These are phyloP conservation scores for Drosophila melanosoma DNA, from an alignment of 2,888 invertebrate species.

Conservation along the genomic window DNA sequence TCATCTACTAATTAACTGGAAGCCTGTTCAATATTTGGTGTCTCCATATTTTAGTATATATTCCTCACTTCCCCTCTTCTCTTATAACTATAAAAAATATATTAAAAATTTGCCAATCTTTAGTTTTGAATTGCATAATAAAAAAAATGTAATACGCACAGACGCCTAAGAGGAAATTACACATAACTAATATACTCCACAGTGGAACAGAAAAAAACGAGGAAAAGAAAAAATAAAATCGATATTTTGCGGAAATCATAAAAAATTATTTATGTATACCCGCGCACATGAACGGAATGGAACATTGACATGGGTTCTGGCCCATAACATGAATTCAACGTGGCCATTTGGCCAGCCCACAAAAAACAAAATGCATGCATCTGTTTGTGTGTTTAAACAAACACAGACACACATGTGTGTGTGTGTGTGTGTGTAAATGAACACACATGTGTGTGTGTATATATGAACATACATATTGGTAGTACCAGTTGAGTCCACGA, in stretches of 20 bases:
- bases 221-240: slow-evolving; percentile 64
- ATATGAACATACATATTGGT: slow-evolving; percentile 1
- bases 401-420: neutral
- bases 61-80: fast-evolving
- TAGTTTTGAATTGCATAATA: neutral
- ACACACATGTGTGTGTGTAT: neutral
- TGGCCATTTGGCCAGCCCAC: slow-evolving; percentile 28
- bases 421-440: neutral
- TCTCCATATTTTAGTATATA: neutral
- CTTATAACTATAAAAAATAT: neutral
- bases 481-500: neutral
- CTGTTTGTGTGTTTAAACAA: slow-evolving; percentile 2
- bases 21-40: neutral
- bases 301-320: slow-evolving; percentile 40
- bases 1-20: neutral
- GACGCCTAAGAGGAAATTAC: neutral
- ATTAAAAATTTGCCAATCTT: neutral
- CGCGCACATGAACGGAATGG: slow-evolving; percentile 48
- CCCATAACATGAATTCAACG: slow-evolving; percentile 40
- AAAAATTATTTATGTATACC: slow-evolving; percentile 75
- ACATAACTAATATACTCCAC: slow-evolving; percentile 44
- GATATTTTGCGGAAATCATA: slow-evolving; percentile 72
- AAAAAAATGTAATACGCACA: neutral
- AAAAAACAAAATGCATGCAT: slow-evolving; percentile 13
- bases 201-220: slow-evolving; percentile 17